Evolutionary conservation across 2,113 vertebrate genomes (phyloP), one percentile per base, ranked within the genome.

Genomic region (Tricholaema leucomelas): DNA sequence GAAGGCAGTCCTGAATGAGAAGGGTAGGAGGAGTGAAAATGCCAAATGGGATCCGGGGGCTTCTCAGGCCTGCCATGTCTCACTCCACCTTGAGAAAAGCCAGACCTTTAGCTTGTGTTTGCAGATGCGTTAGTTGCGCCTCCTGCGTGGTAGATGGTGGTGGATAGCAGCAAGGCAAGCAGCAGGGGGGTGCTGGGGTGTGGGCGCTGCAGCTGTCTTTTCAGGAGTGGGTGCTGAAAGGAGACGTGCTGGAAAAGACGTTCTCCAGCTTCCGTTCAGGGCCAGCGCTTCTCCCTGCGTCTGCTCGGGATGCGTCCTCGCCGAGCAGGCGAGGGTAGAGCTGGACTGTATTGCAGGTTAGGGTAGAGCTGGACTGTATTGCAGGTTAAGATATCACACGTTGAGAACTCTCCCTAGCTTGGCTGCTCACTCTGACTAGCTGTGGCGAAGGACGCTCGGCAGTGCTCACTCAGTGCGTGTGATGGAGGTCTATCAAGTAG

Each of bases 401-500:
- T 14, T 2, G 54, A 40, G 33, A 20, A 6, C 6, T 14, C 27
- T 31, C 8, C 64, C 20, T 30, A 9, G 56, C 56, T 52, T 27
- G 5, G 5, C 15, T n/a, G 55, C 23, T 15, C 27, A 7, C 54
- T 5, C 9, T 21, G 23, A 1, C 40, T 14, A 38, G 15, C 1
- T 9, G 56, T 7, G 55, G 36, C 15, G 13, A 83, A 30, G 55
- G 25, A 5, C 2, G 0, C 1, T 31, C 46, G 7, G 16, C 46
- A 25, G 21, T 28, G 18, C 64, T 72, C 23, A 1, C 0, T 0
- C 11, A 1, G 13, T 31, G 19, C 9, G 18, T 5, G 18, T 2
- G 38, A 35, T 15, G 4, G 35, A 14, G 21, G 13, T 15, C 10
- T 36, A 0, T 18, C 0, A 2, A 24, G 30, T 2, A 17, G 19